phyloP scores from a whole-genome alignment of 2,113 vertebrate species.

The Scartelaos histophorus region DNA sequence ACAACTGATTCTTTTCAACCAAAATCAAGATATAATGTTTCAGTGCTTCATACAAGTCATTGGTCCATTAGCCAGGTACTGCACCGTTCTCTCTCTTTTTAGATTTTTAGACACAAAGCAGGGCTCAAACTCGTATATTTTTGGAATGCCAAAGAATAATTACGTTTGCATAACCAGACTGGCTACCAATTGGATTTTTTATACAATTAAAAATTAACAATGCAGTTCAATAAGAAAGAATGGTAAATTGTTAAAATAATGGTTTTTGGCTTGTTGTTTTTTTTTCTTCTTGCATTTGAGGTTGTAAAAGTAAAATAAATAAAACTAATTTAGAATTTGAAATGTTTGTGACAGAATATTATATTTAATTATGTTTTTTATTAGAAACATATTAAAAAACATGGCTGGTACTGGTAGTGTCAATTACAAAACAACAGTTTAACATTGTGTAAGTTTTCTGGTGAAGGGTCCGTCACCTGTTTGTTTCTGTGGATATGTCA shows the following conservation, averaged over 20 bases:
- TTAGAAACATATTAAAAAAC: neutral
- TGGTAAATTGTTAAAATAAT: neutral
- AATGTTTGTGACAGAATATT: neutral
- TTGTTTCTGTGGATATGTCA: too few species aligned
- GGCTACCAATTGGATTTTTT: too few species aligned
- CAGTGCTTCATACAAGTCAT: constrained; percentile 18
- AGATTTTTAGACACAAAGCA: neutral
- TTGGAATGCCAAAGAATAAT: neutral
- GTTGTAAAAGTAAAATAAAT: too few species aligned
- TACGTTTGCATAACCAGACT: neutral
- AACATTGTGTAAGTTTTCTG: too few species aligned
- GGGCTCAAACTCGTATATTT: neutral
- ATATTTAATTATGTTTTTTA: neutral
- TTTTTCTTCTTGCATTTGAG: too few species aligned
- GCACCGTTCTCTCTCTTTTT: neutral
- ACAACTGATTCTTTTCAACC: constrained; percentile 25
- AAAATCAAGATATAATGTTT: constrained; percentile 15
- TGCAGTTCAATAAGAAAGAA: neutral
- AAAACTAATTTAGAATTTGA: too few species aligned
- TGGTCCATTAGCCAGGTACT: neutral
- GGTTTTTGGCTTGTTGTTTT: too few species aligned
- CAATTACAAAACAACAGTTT: neutral
- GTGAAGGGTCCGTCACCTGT: too few species aligned
- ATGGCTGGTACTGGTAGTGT: neutral
- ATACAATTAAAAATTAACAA: too few species aligned